A percentile compares a stretch with the other conserved stretches of the same genome.
Conservation (phyloP, 2,888 invertebrate genomes). For the Athetis lepigone region DNA sequence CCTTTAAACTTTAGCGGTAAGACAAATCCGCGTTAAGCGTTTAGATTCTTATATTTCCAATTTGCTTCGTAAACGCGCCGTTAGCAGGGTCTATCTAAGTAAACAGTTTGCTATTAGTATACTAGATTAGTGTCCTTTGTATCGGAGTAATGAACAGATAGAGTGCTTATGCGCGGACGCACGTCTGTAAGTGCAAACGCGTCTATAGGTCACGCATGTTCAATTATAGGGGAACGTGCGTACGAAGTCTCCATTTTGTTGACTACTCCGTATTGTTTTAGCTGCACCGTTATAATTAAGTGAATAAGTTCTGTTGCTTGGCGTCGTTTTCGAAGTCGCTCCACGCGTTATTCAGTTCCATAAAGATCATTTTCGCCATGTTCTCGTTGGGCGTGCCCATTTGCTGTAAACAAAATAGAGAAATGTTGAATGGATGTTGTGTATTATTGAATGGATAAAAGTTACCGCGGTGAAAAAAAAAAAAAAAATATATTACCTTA, state of each 20-base stretch:
- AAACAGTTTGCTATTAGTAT: constrained; percentile 48
- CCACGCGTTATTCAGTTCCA: constrained; percentile 99
- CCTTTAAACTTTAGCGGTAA: constrained; percentile 36
- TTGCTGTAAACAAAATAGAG: constrained; percentile 92
- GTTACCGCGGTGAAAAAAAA: too few species aligned
- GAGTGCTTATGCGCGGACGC: constrained; percentile 8
- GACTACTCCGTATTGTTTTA: constrained; percentile 42
- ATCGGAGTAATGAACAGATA: constrained; percentile 41
- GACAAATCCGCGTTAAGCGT: constrained; percentile 48
- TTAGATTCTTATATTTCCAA: constrained; percentile 49
- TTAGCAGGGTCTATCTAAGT: constrained; percentile 41
- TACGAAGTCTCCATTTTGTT: constrained; percentile 31
- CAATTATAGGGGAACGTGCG: constrained; percentile 15
- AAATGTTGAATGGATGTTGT: constrained; percentile 12
- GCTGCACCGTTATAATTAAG: constrained; percentile 64
- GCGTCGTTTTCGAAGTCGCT: constrained; percentile 98
- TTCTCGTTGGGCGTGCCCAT: constrained; percentile 97
- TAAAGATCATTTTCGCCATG: constrained; percentile 98
- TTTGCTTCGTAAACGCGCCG: constrained; percentile 41
- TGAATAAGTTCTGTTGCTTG: constrained; percentile 93
- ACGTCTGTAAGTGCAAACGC: neutral
- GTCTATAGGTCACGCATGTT: neutral
- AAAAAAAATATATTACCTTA: constrained; percentile 92
- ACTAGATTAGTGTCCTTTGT: constrained; percentile 30
- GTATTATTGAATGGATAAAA: too few species aligned